phyloP scores from a whole-genome alignment of 2,113 vertebrate genomes.

The Archocentrus centrarchus region DNA sequence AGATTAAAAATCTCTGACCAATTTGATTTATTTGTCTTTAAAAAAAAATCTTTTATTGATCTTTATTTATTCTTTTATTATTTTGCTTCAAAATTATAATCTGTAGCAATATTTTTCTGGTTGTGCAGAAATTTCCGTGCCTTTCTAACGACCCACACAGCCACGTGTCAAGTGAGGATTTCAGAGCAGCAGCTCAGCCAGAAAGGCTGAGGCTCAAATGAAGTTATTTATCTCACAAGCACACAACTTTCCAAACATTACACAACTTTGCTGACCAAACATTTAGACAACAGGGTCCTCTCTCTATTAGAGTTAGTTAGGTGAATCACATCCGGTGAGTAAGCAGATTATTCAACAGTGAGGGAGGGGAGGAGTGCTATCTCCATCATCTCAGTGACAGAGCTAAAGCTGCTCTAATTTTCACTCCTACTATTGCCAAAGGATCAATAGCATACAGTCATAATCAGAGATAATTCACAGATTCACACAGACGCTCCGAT shows the following conservation, averaged over 20 bases:
- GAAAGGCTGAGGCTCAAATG: slow-evolving; percentile 18
- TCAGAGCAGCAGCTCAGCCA: slow-evolving; percentile 36
- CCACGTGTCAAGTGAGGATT: slow-evolving; percentile 12
- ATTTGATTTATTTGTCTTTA: not conserved
- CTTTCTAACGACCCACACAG: slow-evolving; percentile 3
- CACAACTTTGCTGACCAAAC: slow-evolving; percentile 70
- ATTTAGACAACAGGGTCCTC: slow-evolving; percentile 70
- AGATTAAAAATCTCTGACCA: not conserved
- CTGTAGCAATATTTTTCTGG: not conserved
- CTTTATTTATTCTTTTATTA: not conserved
- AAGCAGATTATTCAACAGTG: slow-evolving; percentile 71
- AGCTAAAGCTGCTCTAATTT: slow-evolving; percentile 42
- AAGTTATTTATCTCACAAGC: slow-evolving; percentile 67
- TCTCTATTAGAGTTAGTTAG: slow-evolving; percentile 58
- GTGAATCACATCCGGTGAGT: slow-evolving; percentile 81
- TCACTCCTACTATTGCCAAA: slow-evolving; percentile 49
- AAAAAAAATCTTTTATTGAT: not conserved
- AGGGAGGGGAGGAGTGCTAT: slow-evolving; percentile 31
- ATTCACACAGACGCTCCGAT: not conserved
- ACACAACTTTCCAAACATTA: slow-evolving; percentile 70
- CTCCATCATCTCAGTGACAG: slow-evolving; percentile 35
- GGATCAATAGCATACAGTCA: slow-evolving; percentile 39
- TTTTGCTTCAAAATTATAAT: not conserved
- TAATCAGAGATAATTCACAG: slow-evolving; percentile 30
- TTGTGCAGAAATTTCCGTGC: not conserved